These are phyloP conservation scores for Phoxinus dragarum DNA, from an alignment of 2,797 vertebrate genomes.

Conservation along the genomic window DNA sequence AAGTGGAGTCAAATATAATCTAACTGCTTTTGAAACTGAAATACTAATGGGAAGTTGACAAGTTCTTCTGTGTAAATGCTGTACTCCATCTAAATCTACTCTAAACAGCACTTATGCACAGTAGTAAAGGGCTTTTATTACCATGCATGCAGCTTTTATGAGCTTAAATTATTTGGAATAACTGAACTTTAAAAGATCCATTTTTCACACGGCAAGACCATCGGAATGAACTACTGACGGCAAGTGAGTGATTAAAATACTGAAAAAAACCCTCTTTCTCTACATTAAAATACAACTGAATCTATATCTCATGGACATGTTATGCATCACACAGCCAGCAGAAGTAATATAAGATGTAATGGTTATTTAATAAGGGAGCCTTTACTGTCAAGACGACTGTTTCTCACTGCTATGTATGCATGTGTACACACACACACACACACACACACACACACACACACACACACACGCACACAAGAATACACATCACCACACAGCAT, in stretches of 20 bases:
- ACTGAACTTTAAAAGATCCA: not conserved
- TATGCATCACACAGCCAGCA: not conserved
- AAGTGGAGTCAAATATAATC: not conserved
- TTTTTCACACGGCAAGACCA: not conserved
- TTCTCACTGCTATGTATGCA: slow-evolving; percentile 9
- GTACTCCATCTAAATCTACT: not conserved
- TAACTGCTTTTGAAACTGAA: not conserved
- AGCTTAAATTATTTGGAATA: not conserved
- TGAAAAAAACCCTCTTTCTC: not conserved
- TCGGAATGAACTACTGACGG: not conserved
- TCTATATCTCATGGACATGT: not conserved
- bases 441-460: not conserved
- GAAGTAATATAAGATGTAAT: not conserved
- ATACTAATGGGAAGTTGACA: not conserved
- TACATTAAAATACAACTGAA: not conserved
- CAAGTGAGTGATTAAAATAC: not conserved
- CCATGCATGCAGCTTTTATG: not conserved
- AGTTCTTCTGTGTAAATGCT: not conserved
- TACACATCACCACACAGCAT: slow-evolving; percentile 23
- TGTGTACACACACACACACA: slow-evolving; percentile 20
- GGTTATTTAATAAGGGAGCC: not conserved
- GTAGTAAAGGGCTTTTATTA: not conserved
- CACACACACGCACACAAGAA: slow-evolving; percentile 4
- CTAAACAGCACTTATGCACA: not conserved
- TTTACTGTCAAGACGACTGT: not conserved